Evolutionary conservation across 2,888 invertebrate species (phyloP), one percentile per base, ranked within the genome.

Genomic region (Strigamia crassipes): DNA sequence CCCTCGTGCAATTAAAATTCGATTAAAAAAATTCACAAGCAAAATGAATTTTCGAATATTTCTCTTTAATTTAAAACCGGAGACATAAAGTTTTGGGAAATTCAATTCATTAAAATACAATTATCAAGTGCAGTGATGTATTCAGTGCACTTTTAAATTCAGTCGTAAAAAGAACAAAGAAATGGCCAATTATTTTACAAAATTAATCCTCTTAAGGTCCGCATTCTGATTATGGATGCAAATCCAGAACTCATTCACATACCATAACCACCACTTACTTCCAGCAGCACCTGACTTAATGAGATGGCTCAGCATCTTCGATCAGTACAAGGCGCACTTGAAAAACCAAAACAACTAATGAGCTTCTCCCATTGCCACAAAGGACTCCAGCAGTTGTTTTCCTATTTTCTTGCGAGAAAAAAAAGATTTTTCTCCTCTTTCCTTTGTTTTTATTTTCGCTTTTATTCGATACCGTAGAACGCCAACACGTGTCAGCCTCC

Each of bases 141-240:
- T n/a, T 51, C 34, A 34, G 4, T 6, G 10, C n/a, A n/a, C 18
- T 56, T 56, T 56, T 13, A 18, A 56, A 56, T n/a, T 56, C 56
- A 56, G n/a, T 23, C 61, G 42, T 42, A 42, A 42, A 42, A 42
- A 42, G 42, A 61, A 61, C 61, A 61, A 61, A n/a, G 61, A 61
- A 61, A 61, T 61, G 61, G 9, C 61, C 61, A 61, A 61, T 61
- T 61, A 61, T 61, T 61, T 61, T 61, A 61, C 61, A 61, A 61
- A 61, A 61, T 61, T 61, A 61, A 61, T 61, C 61, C 61, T 61
- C 61, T 61, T 61, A 61, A 10, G 61, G 61, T 61, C 61, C 18
- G 18, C 6, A 18, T 61, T 61, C 61, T 61, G 10, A 61, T 61
- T 61, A 61, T 61, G n/a, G 61, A 61, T 61, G 61, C 61, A 61